phyloP scores from a whole-genome alignment of 2,888 invertebrate genomes.

The Empis livida region DNA sequence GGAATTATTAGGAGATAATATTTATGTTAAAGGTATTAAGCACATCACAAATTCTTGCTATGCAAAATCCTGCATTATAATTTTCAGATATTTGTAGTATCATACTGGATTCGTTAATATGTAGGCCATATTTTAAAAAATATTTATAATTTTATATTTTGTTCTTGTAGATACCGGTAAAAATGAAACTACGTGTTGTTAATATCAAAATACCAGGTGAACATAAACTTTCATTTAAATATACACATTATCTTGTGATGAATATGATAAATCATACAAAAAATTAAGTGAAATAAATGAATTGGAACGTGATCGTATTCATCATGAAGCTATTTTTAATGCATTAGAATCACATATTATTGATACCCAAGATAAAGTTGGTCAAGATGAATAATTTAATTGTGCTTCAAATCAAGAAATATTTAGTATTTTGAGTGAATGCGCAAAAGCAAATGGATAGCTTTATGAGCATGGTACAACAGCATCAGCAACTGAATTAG shows the following conservation, averaged over 20 bases:
- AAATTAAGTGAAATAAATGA: conserved; percentile 46
- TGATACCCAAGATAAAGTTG: conserved; percentile 71
- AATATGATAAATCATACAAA: conserved; percentile 42
- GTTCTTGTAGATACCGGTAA: conserved; percentile 35
- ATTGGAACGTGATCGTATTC: conserved; percentile 60
- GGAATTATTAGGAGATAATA: conserved; percentile 55
- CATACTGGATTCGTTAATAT: too few species aligned
- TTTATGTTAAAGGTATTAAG: conserved; percentile 82
- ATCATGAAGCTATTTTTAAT: conserved; percentile 80
- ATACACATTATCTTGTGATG: conserved; percentile 51
- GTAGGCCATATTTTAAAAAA: too few species aligned
- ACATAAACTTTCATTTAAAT: conserved; percentile 47
- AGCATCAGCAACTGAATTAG: conserved; percentile 66
- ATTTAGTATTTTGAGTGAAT: conserved; percentile 54
- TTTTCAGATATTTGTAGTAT: too few species aligned
- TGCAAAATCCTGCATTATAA: too few species aligned
- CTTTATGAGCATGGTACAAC: conserved; percentile 87
- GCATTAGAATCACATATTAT: conserved; percentile 88
- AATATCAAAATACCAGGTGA: conserved; percentile 64
- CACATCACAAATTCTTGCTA: too few species aligned
- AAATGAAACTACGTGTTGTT: conserved; percentile 50
- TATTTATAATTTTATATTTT: neutral
- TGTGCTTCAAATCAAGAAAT: conserved; percentile 66
- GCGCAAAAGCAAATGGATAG: too few species aligned
- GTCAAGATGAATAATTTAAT: conserved; percentile 63